Evolutionary conservation across 1,140 invertebrate genomes (phyloP).

Genomic region (Hypothenemus hampei): DNA sequence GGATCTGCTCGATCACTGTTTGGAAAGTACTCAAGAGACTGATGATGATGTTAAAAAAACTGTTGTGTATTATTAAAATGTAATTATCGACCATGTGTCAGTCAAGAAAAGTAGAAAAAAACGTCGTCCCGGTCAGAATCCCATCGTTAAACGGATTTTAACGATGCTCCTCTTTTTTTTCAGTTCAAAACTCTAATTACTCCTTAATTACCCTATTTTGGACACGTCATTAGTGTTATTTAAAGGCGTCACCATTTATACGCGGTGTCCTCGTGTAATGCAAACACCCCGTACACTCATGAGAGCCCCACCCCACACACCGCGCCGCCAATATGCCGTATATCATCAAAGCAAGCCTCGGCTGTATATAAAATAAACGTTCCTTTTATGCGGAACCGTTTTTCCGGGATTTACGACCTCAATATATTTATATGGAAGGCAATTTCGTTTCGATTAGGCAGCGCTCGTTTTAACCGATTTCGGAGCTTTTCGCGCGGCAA

Average conservation of each 20-base stretch:
- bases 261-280: too few species aligned
- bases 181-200: too few species aligned
- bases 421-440: conserved; percentile 48
- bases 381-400: conserved; percentile 43
- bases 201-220: too few species aligned
- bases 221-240: too few species aligned
- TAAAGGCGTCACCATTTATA: too few species aligned
- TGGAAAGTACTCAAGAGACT: too few species aligned
- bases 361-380: conserved; percentile 44
- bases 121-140: neutral
- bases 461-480: neutral
- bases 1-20: too few species aligned
- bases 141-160: conserved; percentile 1
- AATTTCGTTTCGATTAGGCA: conserved; percentile 37
- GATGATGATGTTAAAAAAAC: too few species aligned
- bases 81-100: conserved; percentile 2
- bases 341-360: conserved; percentile 38
- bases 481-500: neutral
- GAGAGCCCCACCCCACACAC: conserved; percentile 11
- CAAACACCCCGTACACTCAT: too few species aligned
- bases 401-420: conserved; percentile 43
- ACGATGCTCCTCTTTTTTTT: neutral
- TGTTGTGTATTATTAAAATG: conserved; percentile 4
- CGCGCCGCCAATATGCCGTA: conserved; percentile 40
- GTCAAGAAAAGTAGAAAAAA: neutral